Percentiles rank a stretch among this genome's conserved stretches.
phyloP scores from a whole-genome alignment of 2,113 vertebrate genomes.

The Equus quagga region DNA sequence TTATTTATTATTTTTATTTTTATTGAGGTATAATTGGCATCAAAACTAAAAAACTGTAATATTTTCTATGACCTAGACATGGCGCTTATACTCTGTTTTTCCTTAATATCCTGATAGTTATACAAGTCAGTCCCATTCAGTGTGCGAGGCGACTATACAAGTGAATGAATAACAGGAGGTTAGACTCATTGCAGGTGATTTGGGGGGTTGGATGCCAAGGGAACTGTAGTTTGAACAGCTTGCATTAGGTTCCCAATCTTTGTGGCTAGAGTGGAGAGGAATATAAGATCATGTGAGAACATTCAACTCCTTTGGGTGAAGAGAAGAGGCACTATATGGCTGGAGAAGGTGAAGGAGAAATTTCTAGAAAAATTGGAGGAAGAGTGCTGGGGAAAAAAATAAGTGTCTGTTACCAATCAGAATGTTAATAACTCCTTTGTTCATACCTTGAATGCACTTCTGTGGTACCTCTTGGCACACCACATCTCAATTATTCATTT shows the following conservation, averaged over 20 bases:
- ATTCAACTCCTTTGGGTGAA: neutral
- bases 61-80: neutral
- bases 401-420: neutral
- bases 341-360: neutral
- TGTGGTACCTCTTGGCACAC: neutral
- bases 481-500: neutral
- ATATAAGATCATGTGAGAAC: neutral
- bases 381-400: neutral
- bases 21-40: neutral
- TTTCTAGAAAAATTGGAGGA: neutral
- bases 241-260: neutral
- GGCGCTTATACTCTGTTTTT: neutral
- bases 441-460: neutral
- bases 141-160: neutral
- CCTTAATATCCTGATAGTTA: conserved; percentile 9
- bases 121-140: neutral
- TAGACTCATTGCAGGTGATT: neutral
- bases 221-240: neutral
- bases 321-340: neutral
- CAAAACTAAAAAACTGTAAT: neutral
- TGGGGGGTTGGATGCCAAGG: neutral
- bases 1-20: neutral
- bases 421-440: neutral
- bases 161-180: neutral
- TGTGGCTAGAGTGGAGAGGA: neutral